Conservation (phyloP, 2,888 invertebrate species). For the Clistopyga incitator region DNA sequence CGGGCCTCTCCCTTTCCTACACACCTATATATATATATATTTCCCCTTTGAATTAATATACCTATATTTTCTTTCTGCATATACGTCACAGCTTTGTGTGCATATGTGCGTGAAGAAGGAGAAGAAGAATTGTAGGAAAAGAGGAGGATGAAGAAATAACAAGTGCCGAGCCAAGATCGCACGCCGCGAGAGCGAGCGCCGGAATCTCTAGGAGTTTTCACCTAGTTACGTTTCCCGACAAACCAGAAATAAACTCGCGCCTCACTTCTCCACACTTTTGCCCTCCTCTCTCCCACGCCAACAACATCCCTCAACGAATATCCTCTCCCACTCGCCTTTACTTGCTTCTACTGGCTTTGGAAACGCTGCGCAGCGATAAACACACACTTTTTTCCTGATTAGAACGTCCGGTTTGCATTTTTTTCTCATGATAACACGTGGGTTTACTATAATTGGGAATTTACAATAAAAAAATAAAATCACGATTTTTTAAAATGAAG, state of each 20-base stretch:
- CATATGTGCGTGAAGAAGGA: neutral
- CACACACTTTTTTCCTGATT: too few species aligned
- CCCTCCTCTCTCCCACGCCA: constrained; percentile 13
- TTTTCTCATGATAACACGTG: too few species aligned
- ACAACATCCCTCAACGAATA: neutral
- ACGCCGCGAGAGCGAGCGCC: constrained; percentile 21
- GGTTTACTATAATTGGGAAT: too few species aligned
- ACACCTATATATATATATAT: neutral
- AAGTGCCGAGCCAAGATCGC: constrained; percentile 37
- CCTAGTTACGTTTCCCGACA: constrained; percentile 72
- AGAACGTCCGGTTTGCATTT: too few species aligned
- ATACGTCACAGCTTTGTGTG: neutral
- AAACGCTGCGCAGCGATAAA: neutral
- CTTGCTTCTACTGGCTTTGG: neutral
- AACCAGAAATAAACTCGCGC: constrained; percentile 71
- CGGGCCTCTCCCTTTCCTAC: constrained; percentile 47
- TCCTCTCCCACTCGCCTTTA: neutral
- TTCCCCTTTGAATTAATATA: neutral
- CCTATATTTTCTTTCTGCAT: neutral
- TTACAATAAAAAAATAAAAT: too few species aligned
- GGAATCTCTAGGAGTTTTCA: constrained; percentile 68
- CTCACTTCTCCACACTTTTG: constrained; percentile 16
- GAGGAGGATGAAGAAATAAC: constrained; percentile 9
- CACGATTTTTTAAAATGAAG: too few species aligned
- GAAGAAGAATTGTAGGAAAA: constrained; percentile 11